These are phyloP conservation scores for Scaptomyza flava DNA, from an alignment of 2,888 invertebrate genomes.

Conservation along the genomic window DNA sequence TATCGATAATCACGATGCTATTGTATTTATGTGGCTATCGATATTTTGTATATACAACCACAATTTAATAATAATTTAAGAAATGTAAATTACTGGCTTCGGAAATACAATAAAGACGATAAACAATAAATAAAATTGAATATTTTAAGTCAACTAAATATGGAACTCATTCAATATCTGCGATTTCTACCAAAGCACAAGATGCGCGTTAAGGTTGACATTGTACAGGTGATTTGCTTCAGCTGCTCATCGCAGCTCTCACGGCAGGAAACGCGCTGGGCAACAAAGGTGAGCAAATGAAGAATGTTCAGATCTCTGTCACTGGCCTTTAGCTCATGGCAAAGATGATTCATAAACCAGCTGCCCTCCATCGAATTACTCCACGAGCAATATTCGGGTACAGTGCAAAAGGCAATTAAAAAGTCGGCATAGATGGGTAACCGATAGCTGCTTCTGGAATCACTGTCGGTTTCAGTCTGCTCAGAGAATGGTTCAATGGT, in stretches of 20 bases:
- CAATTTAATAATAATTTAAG: not conserved
- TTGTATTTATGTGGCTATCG: not conserved
- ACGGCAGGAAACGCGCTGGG: constrained; percentile 93
- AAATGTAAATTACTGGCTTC: not conserved
- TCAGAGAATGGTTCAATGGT: constrained; percentile 83
- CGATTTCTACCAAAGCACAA: constrained; percentile 87
- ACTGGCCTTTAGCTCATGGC: constrained; percentile 90
- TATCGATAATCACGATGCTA: not conserved
- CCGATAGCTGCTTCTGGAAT: constrained; percentile 87
- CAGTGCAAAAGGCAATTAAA: constrained; percentile 95
- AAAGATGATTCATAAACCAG: constrained; percentile 97
- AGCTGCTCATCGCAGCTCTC: constrained; percentile 95
- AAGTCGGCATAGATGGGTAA: constrained; percentile 97
- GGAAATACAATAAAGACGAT: not conserved
- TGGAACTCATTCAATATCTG: not conserved
- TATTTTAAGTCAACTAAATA: not conserved
- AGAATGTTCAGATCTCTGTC: constrained; percentile 91
- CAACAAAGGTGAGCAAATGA: constrained; percentile 93
- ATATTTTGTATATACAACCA: too few relatives aligned
- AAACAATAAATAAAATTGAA: not conserved
- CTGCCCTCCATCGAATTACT: constrained; percentile 95
- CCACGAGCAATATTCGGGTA: constrained; percentile 96
- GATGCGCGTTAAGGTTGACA: constrained; percentile 94
- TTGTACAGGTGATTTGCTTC: constrained; percentile 96
- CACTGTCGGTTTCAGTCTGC: constrained; percentile 89